Evolutionary conservation across 2,797 vertebrate species (phyloP).

Genomic region (Gouania willdenowi): DNA sequence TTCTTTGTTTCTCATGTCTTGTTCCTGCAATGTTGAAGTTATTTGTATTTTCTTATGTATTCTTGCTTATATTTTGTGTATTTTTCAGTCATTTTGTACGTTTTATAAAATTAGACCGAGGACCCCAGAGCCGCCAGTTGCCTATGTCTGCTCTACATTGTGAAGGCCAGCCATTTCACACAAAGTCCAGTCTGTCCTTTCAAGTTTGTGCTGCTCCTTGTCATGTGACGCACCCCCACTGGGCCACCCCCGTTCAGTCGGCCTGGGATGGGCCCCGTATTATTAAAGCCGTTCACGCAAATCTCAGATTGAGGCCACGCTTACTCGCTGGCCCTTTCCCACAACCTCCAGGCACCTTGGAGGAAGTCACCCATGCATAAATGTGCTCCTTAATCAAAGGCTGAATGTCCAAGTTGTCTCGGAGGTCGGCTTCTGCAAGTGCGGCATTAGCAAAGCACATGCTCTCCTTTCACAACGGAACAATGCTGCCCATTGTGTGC

Average conservation of each 20-base stretch:
- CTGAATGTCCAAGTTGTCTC: conserved; percentile 81
- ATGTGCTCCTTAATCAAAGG: conserved; percentile 84
- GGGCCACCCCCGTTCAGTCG: conserved; percentile 14
- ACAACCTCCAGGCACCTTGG: conserved; percentile 78
- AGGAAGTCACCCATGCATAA: conserved; percentile 88
- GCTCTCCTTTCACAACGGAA: conserved; percentile 74
- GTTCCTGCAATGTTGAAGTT: no score
- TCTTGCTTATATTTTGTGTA: no score
- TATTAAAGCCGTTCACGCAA: conserved; percentile 41
- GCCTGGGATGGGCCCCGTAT: conserved; percentile 22
- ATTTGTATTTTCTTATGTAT: no score
- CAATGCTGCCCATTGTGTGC: conserved; percentile 80
- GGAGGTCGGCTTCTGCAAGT: conserved; percentile 78
- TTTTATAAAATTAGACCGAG: no score
- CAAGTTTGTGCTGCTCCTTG: not conserved
- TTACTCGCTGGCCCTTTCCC: conserved; percentile 70
- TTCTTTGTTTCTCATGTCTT: no score
- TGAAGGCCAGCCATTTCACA: no score
- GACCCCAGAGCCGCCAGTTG: no score
- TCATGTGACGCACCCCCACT: conserved; percentile 22
- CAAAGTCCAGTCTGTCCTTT: not conserved
- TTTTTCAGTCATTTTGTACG: no score
- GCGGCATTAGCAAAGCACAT: conserved; percentile 81
- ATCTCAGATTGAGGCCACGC: conserved; percentile 54
- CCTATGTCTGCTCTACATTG: no score